Percentiles rank a stretch among this genome's conserved stretches.
Evolutionary conservation across 2,113 vertebrate species (phyloP).

Genomic region (Tetraodon nigroviridis): DNA sequence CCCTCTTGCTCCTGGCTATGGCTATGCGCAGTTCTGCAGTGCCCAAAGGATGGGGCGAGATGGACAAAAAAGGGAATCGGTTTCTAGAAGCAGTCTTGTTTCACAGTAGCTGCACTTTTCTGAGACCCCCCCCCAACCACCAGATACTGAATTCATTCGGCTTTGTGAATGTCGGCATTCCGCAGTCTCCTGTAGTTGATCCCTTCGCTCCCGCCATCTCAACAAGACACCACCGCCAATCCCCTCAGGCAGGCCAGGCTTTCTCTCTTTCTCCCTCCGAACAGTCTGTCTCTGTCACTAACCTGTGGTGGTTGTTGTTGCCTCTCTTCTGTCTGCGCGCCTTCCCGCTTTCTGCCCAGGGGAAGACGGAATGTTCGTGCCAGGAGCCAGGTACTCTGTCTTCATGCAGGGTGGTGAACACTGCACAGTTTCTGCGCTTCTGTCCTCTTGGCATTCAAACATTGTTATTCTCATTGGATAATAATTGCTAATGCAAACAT

Average conservation of each 20-base stretch:
- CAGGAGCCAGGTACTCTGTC: constrained; percentile 90
- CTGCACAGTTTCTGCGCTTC: constrained; percentile 28
- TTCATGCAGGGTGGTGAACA: constrained; percentile 37
- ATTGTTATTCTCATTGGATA: no score
- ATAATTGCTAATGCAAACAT: no score
- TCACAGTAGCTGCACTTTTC: neutral
- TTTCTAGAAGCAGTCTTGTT: constrained; percentile 9
- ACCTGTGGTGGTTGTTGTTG: constrained; percentile 83
- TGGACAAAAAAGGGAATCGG: constrained; percentile 6
- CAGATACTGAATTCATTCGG: constrained; percentile 25
- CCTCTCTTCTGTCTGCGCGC: constrained; percentile 84
- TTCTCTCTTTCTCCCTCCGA: constrained; percentile 39
- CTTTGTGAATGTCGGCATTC: constrained; percentile 13
- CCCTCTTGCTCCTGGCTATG: constrained; percentile 57
- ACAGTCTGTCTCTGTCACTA: constrained; percentile 69
- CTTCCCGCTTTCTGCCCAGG: constrained; percentile 88
- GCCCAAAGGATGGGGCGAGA: constrained; percentile 10
- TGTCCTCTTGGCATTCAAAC: constrained; percentile 26
- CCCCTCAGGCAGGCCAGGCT: constrained; percentile 35
- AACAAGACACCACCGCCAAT: constrained; percentile 68
- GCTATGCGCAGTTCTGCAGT: constrained; percentile 23
- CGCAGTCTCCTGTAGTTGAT: no score
- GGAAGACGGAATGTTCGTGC: constrained; percentile 95
- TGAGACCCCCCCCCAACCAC: constrained; percentile 4
- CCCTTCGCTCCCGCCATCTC: constrained; percentile 45